Percentiles rank a stretch among this genome's conserved stretches.
These are phyloP conservation scores for Papilio elwesi DNA, from an alignment of 2,888 invertebrate genomes.

Conservation along the genomic window DNA sequence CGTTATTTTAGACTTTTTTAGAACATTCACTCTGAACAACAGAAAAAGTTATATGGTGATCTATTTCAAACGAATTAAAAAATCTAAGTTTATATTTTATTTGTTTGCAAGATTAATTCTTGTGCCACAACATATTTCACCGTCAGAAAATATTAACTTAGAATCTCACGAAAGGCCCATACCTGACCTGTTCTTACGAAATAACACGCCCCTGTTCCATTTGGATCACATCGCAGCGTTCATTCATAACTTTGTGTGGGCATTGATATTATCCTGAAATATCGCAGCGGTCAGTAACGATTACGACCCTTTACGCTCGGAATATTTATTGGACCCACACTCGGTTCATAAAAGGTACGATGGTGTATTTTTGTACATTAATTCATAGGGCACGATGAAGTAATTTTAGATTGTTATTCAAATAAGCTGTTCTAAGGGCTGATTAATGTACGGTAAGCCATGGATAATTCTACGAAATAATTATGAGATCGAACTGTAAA, in stretches of 20 bases:
- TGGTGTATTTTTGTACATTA: constrained; percentile 10
- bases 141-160: no score
- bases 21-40: no score
- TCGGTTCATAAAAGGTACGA: constrained; percentile 5
- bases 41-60: no score
- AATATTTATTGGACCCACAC: constrained; percentile 10
- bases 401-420: constrained; percentile 19
- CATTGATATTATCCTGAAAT: constrained; percentile 11
- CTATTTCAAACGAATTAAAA: no score
- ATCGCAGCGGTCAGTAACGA: constrained; percentile 20
- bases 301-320: constrained; percentile 2
- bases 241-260: constrained; percentile 24
- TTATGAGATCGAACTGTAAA: no score
- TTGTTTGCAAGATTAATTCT: no score
- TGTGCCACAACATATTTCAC: no score
- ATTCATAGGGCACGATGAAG: constrained; percentile 7
- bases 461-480: neutral
- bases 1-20: no score
- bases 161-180: neutral
- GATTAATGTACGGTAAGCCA: neutral
- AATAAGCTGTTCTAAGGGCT: neutral
- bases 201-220: neutral
- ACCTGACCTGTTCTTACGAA: neutral
- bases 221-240: constrained; percentile 1
- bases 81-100: no score